phyloP scores from a whole-genome alignment of 2,888 invertebrate genomes.

The Drosophila parthenogenetica region DNA sequence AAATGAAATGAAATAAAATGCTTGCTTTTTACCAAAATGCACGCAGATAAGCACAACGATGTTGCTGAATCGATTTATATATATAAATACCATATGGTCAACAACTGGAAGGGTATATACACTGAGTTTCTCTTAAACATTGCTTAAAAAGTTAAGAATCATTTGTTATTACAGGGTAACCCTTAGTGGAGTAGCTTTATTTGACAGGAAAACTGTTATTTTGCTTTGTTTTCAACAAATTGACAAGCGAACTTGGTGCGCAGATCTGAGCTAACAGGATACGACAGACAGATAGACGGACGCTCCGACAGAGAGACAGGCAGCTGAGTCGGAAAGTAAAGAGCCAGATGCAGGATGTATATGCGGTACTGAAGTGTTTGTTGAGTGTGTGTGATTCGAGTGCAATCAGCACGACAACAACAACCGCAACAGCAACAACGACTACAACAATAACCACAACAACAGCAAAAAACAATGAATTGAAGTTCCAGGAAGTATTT shows the following conservation, averaged over 20 bases:
- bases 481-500: constrained; percentile 55
- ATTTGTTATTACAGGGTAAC: constrained; percentile 17
- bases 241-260: constrained; percentile 61
- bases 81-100: constrained; percentile 19
- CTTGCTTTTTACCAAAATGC: constrained; percentile 55
- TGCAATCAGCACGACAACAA: constrained; percentile 66
- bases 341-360: constrained; percentile 55
- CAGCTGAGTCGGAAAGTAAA: constrained; percentile 39
- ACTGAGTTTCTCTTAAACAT: background rate
- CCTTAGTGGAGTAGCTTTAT: background rate
- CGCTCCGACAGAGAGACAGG: constrained; percentile 16
- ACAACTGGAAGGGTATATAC: background rate
- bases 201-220: constrained; percentile 24
- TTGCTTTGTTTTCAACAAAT: constrained; percentile 69
- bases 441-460: constrained; percentile 31
- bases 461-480: constrained; percentile 31
- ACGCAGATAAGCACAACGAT: constrained; percentile 54
- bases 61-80: constrained; percentile 38
- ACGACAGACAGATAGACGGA: constrained; percentile 25
- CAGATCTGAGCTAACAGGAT: constrained; percentile 52
- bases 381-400: constrained; percentile 71
- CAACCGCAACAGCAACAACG: constrained; percentile 28
- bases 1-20: constrained; percentile 68
- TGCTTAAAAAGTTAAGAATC: background rate
- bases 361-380: constrained; percentile 62